These are phyloP conservation scores for Cheirogaleus major DNA, from an alignment of 2,797 vertebrate species.

Conservation along the genomic window DNA sequence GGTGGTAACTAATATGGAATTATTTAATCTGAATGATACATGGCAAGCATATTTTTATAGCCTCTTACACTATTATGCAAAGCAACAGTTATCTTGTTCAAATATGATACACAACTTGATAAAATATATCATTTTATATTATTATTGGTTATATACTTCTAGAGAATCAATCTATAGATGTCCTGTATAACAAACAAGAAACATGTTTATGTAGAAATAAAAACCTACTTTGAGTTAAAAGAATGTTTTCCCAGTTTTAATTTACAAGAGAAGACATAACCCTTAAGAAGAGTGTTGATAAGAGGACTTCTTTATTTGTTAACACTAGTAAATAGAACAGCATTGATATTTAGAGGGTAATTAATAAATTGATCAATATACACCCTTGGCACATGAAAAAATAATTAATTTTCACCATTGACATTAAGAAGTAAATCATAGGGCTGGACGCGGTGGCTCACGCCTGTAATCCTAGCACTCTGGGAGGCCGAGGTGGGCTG, in stretches of 20 bases:
- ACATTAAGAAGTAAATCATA: not conserved
- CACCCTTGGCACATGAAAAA: not conserved
- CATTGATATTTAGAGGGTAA: not conserved
- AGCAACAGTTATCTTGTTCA: not conserved
- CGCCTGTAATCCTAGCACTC: no score
- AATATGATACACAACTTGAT: not conserved
- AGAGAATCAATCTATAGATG: not conserved
- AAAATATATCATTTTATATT: not conserved
- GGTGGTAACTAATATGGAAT: not conserved
- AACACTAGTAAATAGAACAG: not conserved
- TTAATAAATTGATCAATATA: not conserved
- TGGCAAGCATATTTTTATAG: constrained; percentile 20
- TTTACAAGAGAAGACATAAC: not conserved
- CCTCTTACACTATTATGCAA: not conserved
- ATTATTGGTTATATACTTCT: not conserved
- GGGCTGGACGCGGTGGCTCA: no score
- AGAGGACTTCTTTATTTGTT: not conserved
- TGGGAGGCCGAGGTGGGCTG: no score
- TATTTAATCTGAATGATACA: not conserved
- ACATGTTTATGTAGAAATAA: not conserved
- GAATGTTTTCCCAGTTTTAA: not conserved
- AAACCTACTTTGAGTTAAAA: not conserved
- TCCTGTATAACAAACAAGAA: not conserved
- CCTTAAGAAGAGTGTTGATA: not conserved
- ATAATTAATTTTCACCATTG: not conserved